Percentiles rank a stretch among this genome's conserved stretches.
Evolutionary conservation across 2,797 vertebrate genomes (phyloP).

Genomic region (Halcyon chelicuti): DNA sequence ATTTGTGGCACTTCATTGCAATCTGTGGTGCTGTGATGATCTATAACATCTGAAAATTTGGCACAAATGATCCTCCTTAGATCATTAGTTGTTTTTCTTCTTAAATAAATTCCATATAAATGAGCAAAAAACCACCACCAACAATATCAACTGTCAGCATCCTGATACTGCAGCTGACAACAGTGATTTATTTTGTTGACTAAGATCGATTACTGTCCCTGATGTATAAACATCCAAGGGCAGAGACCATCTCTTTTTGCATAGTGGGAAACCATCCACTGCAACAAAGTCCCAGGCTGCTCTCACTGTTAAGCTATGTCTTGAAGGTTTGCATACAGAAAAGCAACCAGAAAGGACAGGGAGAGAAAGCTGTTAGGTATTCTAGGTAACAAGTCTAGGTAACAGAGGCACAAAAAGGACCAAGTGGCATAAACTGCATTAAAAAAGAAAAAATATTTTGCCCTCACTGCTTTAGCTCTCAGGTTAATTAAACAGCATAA

Average conservation of each 20-base stretch:
- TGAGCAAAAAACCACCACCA: neutral
- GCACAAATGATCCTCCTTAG: neutral
- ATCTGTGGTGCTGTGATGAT: neutral
- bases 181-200: conserved; percentile 51
- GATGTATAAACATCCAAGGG: conserved; percentile 30
- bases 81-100: neutral
- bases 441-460: neutral
- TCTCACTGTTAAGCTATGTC: neutral
- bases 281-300: neutral
- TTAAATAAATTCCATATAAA: conserved; percentile 15
- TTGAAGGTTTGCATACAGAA: neutral
- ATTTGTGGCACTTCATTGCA: neutral
- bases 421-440: neutral
- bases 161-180: conserved; percentile 8
- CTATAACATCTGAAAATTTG: neutral
- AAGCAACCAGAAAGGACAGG: neutral
- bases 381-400: neutral
- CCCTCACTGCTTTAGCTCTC: neutral
- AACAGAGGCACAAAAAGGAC: neutral
- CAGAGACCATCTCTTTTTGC: conserved; percentile 17
- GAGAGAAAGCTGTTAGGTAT: neutral
- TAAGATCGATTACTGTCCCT: conserved; percentile 48
- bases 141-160: conserved; percentile 30
- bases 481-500: neutral
- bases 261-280: neutral